Conservation (phyloP, 2,113 vertebrate genomes). For the Blennius ocellaris region DNA sequence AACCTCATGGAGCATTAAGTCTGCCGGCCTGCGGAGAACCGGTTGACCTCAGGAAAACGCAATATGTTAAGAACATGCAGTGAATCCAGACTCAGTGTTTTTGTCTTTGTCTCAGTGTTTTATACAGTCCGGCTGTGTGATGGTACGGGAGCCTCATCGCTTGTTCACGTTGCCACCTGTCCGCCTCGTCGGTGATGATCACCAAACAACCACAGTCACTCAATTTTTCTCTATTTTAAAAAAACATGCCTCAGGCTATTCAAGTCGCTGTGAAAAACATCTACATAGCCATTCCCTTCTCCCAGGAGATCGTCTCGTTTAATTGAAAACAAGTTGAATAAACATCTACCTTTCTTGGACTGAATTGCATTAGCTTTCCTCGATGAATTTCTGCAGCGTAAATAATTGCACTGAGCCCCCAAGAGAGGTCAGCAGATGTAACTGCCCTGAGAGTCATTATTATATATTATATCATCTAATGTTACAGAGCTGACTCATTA, state of each 20-base stretch:
- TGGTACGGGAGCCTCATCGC: neutral
- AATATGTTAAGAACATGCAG: slow-evolving; percentile 7
- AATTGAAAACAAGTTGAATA: slow-evolving; percentile 65
- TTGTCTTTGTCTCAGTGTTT: too few species aligned
- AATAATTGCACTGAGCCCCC: slow-evolving; percentile 72
- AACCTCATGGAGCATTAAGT: slow-evolving; percentile 1
- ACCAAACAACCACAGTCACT: slow-evolving; percentile 21
- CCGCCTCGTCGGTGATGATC: slow-evolving; percentile 30
- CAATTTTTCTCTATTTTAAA: slow-evolving; percentile 24
- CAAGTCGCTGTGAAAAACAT: slow-evolving; percentile 21
- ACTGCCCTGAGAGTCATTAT: slow-evolving; percentile 72
- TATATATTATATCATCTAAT: slow-evolving; percentile 65
- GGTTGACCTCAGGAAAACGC: slow-evolving; percentile 29
- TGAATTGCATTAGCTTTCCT: slow-evolving; percentile 62
- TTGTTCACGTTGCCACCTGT: slow-evolving; percentile 5
- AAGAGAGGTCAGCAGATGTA: slow-evolving; percentile 71
- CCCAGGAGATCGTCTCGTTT: slow-evolving; percentile 21
- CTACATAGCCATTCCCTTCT: slow-evolving; percentile 14
- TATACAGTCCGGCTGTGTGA: too few species aligned
- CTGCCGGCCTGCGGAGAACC: slow-evolving; percentile 31
- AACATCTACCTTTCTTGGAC: slow-evolving; percentile 52
- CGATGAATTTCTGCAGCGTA: slow-evolving; percentile 66
- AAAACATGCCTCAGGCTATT: slow-evolving; percentile 14
- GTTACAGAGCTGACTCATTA: slow-evolving; percentile 67
- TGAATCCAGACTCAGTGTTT: slow-evolving; percentile 27